Base-by-base conservation (phyloP, 2,113 vertebrate species). In the Oophaga pumilio region DNA sequence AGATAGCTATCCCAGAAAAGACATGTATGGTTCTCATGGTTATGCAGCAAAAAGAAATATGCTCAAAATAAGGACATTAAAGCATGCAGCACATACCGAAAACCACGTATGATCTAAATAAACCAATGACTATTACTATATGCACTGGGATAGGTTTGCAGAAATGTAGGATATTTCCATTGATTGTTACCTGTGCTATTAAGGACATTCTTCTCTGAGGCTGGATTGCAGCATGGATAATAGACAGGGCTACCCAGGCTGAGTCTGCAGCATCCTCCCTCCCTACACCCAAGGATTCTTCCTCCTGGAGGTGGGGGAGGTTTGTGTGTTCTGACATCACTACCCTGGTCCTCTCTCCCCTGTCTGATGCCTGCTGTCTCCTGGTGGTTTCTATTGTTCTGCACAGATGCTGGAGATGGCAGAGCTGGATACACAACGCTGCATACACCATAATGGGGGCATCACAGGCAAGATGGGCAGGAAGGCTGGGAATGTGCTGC, bases 171-270 rank as follows among this genome's bases (percentile, higher is more conserved):
- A 57, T 12, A 43, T 33, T 26, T 6, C 0, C 50, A 15, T 14
- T 4, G 8, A 57, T 56, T 84, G 85, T 92, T 93, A 94, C 93
- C 93, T 93, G 92, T 60, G 73, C 76, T 7, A 43, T 60, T 74
- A 71, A 80, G 85, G 85, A 69, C 93, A 92, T 93, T 91, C 91
- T 88, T 10, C 33, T 28, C 76, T 56, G 53, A 22, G 26, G 76
- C 28, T 74, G 33, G 59, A 18, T 22, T 59, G 76, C n/a, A 64
- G 62, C 66, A 33, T 71, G 68, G 22, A 81, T 76, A 28, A 33
- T 15, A 17, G 56, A 81, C 56, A n/a, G 60, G 62, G n/a, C 49
- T 56, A 50, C 79, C 76, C 59, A 69, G 18, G 88, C 86, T 80
- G 53, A 24, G n/a, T 60, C 66, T 82, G 79, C 86, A 82, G 86